Conservation (phyloP, 2,888 invertebrate species). For the Dromius quadrimaculatus region DNA sequence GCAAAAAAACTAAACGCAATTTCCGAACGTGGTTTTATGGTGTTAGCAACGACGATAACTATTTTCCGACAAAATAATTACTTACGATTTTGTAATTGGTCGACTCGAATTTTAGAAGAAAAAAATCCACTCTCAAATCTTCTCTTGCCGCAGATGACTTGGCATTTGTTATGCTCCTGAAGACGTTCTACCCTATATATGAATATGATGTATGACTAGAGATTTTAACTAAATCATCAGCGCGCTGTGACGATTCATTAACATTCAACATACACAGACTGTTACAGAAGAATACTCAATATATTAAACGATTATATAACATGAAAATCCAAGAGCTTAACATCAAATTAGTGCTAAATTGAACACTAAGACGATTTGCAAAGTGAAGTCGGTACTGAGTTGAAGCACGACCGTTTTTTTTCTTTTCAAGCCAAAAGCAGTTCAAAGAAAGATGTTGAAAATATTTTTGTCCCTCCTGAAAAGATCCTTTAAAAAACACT, state of each 20-base stretch:
- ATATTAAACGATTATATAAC: too few relatives aligned
- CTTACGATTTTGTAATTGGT: constrained; percentile 43
- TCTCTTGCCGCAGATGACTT: constrained; percentile 13
- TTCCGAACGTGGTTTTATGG: constrained; percentile 37
- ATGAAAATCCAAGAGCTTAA: too few relatives aligned
- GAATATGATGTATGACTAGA: constrained; percentile 21
- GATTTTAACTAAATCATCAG: constrained; percentile 39
- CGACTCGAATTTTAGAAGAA: constrained; percentile 37
- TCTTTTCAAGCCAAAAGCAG: too few relatives aligned
- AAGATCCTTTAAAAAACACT: too few relatives aligned
- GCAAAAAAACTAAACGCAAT: constrained; percentile 33
- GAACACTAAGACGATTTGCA: too few relatives aligned
- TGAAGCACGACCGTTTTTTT: too few relatives aligned
- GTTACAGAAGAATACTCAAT: too few relatives aligned
- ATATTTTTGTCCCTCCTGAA: too few relatives aligned
- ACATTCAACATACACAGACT: background rate
- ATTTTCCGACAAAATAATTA: constrained; percentile 48
- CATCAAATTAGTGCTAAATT: too few relatives aligned
- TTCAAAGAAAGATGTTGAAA: too few relatives aligned
- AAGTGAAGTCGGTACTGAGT: too few relatives aligned
- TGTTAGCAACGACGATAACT: constrained; percentile 42
- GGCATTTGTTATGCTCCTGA: constrained; percentile 1
- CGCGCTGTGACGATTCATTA: constrained; percentile 37
- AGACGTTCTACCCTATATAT: background rate
- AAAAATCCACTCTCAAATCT: constrained; percentile 34